Conservation (phyloP, 2,113 vertebrate species). For the Hassar affinis region DNA sequence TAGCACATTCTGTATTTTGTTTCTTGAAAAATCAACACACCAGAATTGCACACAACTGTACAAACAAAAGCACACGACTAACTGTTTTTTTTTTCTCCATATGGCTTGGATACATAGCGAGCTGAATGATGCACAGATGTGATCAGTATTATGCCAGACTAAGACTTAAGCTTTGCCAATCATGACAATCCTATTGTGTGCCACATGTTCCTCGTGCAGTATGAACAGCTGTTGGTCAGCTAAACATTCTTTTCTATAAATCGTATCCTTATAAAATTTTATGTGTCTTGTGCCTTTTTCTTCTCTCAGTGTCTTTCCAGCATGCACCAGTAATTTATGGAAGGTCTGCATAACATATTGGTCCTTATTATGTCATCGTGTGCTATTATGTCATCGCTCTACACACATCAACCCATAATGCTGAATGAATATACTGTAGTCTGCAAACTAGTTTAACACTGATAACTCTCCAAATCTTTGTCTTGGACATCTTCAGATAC, state of each 20-base stretch:
- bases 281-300: slow-evolving; percentile 26
- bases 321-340: too few species aligned
- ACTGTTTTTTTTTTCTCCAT: neutral
- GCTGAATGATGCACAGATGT: slow-evolving; percentile 1
- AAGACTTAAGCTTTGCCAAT: slow-evolving; percentile 70
- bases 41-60: slow-evolving; percentile 12
- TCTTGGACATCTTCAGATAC: neutral
- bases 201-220: slow-evolving; percentile 74
- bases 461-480: neutral
- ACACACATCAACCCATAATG: neutral
- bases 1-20: slow-evolving; percentile 41
- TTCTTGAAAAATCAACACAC: slow-evolving; percentile 14
- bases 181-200: slow-evolving; percentile 82
- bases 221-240: slow-evolving; percentile 60
- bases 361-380: neutral
- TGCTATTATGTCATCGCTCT: neutral
- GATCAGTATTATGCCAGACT: slow-evolving; percentile 79
- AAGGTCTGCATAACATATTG: too few species aligned
- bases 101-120: neutral
- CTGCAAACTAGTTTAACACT: neutral
- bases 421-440: neutral
- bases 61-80: slow-evolving; percentile 18
- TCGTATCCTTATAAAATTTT: slow-evolving; percentile 63
- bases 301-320: neutral
- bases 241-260: slow-evolving; percentile 65